Base-by-base conservation (phyloP, 2,113 vertebrate genomes). In the Cricetomys ansorgei region DNA sequence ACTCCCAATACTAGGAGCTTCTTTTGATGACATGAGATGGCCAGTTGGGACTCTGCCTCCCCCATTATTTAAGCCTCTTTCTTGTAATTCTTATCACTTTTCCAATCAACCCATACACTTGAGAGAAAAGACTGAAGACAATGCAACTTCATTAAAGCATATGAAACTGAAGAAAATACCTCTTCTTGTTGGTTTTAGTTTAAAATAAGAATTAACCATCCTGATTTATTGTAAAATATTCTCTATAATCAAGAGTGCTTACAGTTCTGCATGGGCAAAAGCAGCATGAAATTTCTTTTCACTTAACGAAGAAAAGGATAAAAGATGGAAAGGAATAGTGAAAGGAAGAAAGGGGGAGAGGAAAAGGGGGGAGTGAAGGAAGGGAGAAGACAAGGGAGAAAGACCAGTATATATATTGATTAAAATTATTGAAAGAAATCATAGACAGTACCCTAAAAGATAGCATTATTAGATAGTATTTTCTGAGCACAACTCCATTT, bases 151-250 rank as follows among this genome's bases (percentile, higher is more conserved):
- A 88, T 88, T 83, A 80, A 75, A 40, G 15, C 13, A 75, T 57
- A 83, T 29, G 43, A 2, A 55, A 10, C 25, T 92, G 67, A 91
- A 48, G 25, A 81, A 69, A 13, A 87, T 45, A 4, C 1, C 37
- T 92, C 29, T 85, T 81, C n/a, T 43, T 59, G 23, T 31, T 95
- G 21, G n/a, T 45, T 73, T 90, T 90, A 31, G 70, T 83, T 89
- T 69, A 40, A 94, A 94, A 84, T 93, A 48, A 40, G 11, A 88
- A 59, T 70, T 43, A 84, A 62, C 40, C 17, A 89, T 64, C 57
- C 25, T n/a, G 7, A 43, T 79, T 55, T 19, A 43, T 85, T 83
- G 23, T 45, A 85, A 59, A 91, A 69, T 40, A 34, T 40, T 85
- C 13, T 17, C 50, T 1, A 40, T 59, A 69, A 70, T 57, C 80